These are phyloP conservation scores for Sinotaia quadrata DNA, from an alignment of 2,888 invertebrate species.

Conservation along the genomic window DNA sequence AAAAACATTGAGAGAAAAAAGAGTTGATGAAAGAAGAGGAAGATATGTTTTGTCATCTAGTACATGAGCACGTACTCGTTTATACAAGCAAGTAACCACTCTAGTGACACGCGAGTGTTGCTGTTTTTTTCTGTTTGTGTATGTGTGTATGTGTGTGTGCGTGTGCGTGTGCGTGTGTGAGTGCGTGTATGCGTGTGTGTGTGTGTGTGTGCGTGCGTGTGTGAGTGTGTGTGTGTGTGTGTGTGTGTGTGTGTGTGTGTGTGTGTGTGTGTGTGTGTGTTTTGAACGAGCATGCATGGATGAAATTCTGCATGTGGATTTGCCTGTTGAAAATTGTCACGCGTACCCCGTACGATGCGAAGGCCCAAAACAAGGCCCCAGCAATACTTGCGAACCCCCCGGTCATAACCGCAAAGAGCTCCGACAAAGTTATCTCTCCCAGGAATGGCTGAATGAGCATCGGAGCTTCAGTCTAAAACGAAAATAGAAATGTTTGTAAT, in stretches of 20 bases:
- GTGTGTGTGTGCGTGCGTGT: constrained; percentile 2
- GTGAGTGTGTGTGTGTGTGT: constrained; percentile 7
- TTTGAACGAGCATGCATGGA: too few species aligned
- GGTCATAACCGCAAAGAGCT: constrained; percentile 30
- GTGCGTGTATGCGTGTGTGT: constrained; percentile 4
- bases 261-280: constrained; percentile 10
- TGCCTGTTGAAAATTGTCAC: neutral
- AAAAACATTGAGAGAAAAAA: too few species aligned
- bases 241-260: constrained; percentile 11
- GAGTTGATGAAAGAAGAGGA: too few species aligned
- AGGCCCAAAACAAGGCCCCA: constrained; percentile 38
- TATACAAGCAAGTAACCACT: neutral
- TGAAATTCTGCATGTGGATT: neutral
- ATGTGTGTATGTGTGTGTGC: neutral
- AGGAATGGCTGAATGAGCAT: constrained; percentile 30
- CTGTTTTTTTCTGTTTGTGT: neutral
- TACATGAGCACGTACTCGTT: neutral
- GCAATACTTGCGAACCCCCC: constrained; percentile 34
- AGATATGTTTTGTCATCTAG: neutral
- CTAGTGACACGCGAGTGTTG: neutral
- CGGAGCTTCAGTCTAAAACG: constrained; percentile 14
- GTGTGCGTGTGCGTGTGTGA: too few species aligned
- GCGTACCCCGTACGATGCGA: constrained; percentile 42
- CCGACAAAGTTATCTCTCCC: constrained; percentile 23
- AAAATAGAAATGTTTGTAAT: neutral